Percentiles rank a stretch among this genome's conserved stretches.
Evolutionary conservation across 2,797 vertebrate genomes (phyloP).

Genomic region (Acomys russatus): DNA sequence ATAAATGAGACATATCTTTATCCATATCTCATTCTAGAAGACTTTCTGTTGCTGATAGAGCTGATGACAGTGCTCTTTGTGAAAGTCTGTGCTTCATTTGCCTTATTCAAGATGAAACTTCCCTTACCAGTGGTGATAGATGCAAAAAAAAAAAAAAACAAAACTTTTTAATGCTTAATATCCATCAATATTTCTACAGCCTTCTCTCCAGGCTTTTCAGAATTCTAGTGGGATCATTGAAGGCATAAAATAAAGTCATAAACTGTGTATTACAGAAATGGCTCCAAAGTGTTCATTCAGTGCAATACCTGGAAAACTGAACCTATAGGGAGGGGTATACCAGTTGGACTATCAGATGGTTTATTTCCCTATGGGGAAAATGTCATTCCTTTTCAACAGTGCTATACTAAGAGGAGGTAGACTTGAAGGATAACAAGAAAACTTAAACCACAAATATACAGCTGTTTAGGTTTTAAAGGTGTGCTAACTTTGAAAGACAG

Average conservation of each 20-base stretch:
- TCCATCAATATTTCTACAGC: background rate
- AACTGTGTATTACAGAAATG: background rate
- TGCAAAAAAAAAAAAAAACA: background rate
- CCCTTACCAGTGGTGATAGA: background rate
- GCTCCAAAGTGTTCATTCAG: background rate
- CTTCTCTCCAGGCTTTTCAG: background rate
- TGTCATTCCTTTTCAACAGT: background rate
- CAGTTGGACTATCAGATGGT: background rate
- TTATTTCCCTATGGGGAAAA: background rate
- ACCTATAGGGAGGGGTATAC: background rate
- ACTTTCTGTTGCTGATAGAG: background rate
- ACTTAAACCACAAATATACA: background rate
- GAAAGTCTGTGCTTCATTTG: background rate
- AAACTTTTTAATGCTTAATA: background rate
- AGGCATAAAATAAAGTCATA: too few species aligned
- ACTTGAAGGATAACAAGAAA: background rate
- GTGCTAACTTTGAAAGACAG: background rate
- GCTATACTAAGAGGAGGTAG: background rate
- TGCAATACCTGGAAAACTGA: background rate
- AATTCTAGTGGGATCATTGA: background rate
- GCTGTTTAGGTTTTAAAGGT: too few species aligned
- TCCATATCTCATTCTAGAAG: background rate
- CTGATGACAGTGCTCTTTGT: background rate
- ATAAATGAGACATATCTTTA: background rate
- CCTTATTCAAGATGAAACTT: background rate